Evolutionary conservation across 2,797 vertebrate species (phyloP).

Genomic region (Coilia nasus): DNA sequence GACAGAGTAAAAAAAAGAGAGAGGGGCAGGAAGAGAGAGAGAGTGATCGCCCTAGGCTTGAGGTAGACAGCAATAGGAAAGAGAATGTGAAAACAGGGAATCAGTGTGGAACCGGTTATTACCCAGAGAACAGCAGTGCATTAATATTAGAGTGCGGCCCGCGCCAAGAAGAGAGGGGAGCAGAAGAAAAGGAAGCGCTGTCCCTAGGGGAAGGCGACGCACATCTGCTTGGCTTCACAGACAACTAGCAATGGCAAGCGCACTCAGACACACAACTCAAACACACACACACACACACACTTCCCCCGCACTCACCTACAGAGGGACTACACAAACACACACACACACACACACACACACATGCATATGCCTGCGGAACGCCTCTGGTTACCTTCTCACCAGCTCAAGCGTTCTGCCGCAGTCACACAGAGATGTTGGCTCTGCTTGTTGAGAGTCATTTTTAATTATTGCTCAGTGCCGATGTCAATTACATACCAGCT

Average conservation of each 20-base stretch:
- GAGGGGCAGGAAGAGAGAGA: background rate
- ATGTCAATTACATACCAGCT: slow-evolving; percentile 36
- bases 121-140: slow-evolving; percentile 40
- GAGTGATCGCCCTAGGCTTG: background rate
- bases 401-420: slow-evolving; percentile 55
- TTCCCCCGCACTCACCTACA: slow-evolving; percentile 33
- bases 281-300: slow-evolving; percentile 51
- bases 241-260: slow-evolving; percentile 39
- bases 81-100: slow-evolving; percentile 60
- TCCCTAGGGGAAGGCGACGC: slow-evolving; percentile 67
- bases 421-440: slow-evolving; percentile 53
- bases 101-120: slow-evolving; percentile 57
- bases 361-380: slow-evolving; percentile 31
- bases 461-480: slow-evolving; percentile 57
- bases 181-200: slow-evolving; percentile 42
- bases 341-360: slow-evolving; percentile 46
- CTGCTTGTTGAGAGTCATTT: slow-evolving; percentile 43
- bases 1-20: background rate
- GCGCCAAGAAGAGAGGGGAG: slow-evolving; percentile 51
- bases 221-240: slow-evolving; percentile 75
- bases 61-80: slow-evolving; percentile 20
- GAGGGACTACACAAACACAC: slow-evolving; percentile 35
- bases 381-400: slow-evolving; percentile 59
- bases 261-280: slow-evolving; percentile 38
- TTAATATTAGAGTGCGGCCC: slow-evolving; percentile 38